phyloP scores from a whole-genome alignment of 2,888 invertebrate genomes.

The Strigamia crassipes region DNA sequence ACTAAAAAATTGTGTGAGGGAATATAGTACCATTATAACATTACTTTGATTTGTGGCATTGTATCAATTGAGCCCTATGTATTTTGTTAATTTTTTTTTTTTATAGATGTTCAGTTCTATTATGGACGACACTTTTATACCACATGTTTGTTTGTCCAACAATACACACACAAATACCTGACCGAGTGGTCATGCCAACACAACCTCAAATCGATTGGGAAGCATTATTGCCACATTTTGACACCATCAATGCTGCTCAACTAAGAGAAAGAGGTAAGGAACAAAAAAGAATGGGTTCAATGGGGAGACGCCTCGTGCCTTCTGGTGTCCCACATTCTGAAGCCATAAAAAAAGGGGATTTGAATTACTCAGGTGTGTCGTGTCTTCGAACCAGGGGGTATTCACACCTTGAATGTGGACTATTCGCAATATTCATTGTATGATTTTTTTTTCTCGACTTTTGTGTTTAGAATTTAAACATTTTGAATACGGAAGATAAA shows the following conservation, averaged over 20 bases:
- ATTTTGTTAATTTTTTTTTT: background rate
- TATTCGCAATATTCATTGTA: background rate
- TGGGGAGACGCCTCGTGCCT: background rate
- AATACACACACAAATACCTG: background rate
- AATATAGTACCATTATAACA: background rate
- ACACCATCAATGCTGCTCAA: background rate
- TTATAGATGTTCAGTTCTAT: background rate
- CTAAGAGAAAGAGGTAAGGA: background rate
- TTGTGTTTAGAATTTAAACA: too few species aligned
- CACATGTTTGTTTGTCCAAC: background rate
- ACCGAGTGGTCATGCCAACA: conserved; percentile 27
- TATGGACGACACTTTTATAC: background rate
- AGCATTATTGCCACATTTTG: background rate
- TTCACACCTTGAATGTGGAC: background rate
- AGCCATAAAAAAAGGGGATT: background rate
- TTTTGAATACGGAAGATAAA: too few species aligned
- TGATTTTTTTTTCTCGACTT: too few species aligned
- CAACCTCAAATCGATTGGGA: conserved; percentile 32
- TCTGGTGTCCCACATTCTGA: background rate
- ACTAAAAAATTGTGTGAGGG: background rate
- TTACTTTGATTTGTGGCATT: background rate
- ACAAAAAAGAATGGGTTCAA: background rate
- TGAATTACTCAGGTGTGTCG: background rate
- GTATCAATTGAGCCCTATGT: background rate
- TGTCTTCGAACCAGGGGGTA: background rate